These are phyloP conservation scores for Griposia aprilina DNA, from an alignment of 2,888 invertebrate species.

Conservation along the genomic window DNA sequence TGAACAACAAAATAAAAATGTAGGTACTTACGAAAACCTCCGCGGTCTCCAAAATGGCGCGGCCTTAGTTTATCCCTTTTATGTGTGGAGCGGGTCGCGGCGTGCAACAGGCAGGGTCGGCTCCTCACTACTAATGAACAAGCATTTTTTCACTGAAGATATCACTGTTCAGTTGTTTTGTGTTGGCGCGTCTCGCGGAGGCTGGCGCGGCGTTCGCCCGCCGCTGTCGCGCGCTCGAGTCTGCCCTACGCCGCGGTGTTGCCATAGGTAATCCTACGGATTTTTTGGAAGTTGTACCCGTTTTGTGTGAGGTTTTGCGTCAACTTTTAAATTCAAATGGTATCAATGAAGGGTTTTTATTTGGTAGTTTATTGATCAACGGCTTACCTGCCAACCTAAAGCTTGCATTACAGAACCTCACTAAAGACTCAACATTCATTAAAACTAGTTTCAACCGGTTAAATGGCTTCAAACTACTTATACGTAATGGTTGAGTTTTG, in stretches of 20 bases:
- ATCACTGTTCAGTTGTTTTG: conserved; percentile 75
- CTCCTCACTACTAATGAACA: conserved; percentile 76
- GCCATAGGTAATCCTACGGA: conserved; percentile 54
- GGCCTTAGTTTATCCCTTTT: conserved; percentile 64
- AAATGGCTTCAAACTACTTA: neutral
- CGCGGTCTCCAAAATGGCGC: conserved; percentile 75
- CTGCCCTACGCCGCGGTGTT: conserved; percentile 77
- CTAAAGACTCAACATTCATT: neutral
- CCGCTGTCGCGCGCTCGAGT: conserved; percentile 85
- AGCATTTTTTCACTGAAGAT: conserved; percentile 82
- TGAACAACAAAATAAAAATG: conserved; percentile 76
- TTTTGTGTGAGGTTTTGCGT: neutral
- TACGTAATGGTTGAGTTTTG: neutral
- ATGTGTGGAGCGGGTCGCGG: conserved; percentile 49
- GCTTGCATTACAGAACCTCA: neutral
- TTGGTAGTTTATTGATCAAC: neutral
- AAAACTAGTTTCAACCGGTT: neutral
- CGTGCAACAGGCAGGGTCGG: conserved; percentile 80
- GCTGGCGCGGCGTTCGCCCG: conserved; percentile 85
- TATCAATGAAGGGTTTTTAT: neutral
- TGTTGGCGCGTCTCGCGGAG: conserved; percentile 71
- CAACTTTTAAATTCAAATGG: neutral
- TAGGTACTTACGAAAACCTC: conserved; percentile 79
- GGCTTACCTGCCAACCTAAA: neutral
- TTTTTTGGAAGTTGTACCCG: neutral